Conservation (phyloP, 2,797 vertebrate species). For the Petrocephalus sullivani region DNA sequence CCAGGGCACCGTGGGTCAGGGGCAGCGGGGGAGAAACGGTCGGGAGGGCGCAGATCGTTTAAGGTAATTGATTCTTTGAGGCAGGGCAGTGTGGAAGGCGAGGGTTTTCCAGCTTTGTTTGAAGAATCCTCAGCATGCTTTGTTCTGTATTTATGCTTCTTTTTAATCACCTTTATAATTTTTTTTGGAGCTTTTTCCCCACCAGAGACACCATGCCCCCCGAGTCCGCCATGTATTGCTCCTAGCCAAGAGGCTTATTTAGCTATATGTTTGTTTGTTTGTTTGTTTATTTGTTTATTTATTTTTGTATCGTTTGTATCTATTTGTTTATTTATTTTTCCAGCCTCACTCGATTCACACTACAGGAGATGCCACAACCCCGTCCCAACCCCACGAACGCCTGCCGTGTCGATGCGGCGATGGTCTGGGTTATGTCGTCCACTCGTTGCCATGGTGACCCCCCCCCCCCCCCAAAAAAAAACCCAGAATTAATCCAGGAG, state of each 20-base stretch:
- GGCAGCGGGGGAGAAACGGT: too few species aligned
- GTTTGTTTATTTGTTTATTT: too few species aligned
- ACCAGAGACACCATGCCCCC: background rate
- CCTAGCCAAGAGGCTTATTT: background rate
- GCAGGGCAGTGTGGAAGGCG: too few species aligned
- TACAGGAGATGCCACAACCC: background rate
- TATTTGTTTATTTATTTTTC: background rate
- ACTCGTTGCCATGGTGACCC: background rate
- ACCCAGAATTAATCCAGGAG: background rate
- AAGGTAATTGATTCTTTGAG: too few species aligned
- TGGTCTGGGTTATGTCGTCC: background rate
- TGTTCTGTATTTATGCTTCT: background rate
- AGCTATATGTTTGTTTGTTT: background rate
- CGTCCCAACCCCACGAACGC: background rate
- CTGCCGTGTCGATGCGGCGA: background rate
- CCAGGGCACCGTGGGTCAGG: too few species aligned
- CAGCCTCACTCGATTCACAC: background rate
- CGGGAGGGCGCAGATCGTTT: too few species aligned
- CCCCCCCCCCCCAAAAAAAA: background rate
- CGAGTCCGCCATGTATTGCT: background rate
- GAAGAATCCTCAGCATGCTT: background rate
- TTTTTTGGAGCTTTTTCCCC: background rate
- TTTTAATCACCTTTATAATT: background rate
- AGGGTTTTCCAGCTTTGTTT: slow-evolving; percentile 15
- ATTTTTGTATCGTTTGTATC: too few species aligned